Percentiles rank a stretch among this genome's conserved stretches.
These are phyloP conservation scores for Acrocyrtus sp. DNA, from an alignment of 2,888 invertebrate species.

Conservation along the genomic window DNA sequence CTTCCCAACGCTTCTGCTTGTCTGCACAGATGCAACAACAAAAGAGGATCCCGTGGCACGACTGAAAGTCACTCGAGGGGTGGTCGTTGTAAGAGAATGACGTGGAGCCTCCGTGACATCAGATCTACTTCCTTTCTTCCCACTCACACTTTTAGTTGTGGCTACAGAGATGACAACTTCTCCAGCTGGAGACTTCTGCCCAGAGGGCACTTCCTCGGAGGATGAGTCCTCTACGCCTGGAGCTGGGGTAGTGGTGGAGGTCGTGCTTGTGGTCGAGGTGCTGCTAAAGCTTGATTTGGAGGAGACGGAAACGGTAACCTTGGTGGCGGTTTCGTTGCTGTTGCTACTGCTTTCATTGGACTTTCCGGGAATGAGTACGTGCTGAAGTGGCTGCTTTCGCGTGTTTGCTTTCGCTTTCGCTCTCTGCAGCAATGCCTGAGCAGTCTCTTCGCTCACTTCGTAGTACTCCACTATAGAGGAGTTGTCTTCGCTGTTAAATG, in stretches of 20 bases:
- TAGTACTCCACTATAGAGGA: conserved; percentile 54
- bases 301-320: conserved; percentile 63
- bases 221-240: conserved; percentile 13
- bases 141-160: conserved; percentile 55
- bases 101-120: conserved; percentile 30
- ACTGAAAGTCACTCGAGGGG: conserved; percentile 58
- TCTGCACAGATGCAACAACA: conserved; percentile 86
- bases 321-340: conserved; percentile 25
- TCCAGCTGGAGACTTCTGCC: conserved; percentile 32
- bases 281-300: conserved; percentile 52
- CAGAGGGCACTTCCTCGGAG: conserved; percentile 36
- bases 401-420: conserved; percentile 31
- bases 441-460: conserved; percentile 57
- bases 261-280: conserved; percentile 44
- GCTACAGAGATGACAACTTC: conserved; percentile 61
- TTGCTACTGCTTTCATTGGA: conserved; percentile 4
- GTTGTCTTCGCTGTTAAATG: conserved; percentile 50
- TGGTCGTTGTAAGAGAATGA: conserved; percentile 63
- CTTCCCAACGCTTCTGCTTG: conserved; percentile 79
- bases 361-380: conserved; percentile 19
- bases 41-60: conserved; percentile 67
- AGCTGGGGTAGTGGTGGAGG: conserved; percentile 42
- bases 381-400: conserved; percentile 8
- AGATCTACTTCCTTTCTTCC: conserved; percentile 15
- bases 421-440: conserved; percentile 47